These are phyloP conservation scores for Suncus etruscus DNA, from an alignment of 2,113 vertebrate genomes.

Conservation along the genomic window DNA sequence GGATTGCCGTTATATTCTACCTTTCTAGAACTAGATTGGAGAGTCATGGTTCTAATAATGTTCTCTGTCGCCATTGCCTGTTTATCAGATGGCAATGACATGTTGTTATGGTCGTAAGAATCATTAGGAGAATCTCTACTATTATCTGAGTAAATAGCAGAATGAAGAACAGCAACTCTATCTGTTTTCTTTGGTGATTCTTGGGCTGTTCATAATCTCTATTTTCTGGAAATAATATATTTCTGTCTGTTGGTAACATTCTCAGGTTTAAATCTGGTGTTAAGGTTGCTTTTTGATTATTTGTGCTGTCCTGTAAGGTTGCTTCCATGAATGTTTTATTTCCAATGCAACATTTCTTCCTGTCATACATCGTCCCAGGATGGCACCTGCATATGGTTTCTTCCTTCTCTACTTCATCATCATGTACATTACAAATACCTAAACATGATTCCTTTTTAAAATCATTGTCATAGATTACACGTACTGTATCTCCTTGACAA, in stretches of 20 bases:
- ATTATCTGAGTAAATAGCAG: constrained; percentile 73
- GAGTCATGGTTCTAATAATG: constrained; percentile 14
- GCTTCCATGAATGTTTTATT: constrained; percentile 71
- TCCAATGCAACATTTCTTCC: constrained; percentile 73
- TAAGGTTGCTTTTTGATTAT: constrained; percentile 66
- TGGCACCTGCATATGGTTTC: constrained; percentile 76
- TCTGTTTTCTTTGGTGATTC: constrained; percentile 65
- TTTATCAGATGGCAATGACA: not conserved
- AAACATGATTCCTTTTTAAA: constrained; percentile 87
- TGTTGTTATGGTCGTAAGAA: constrained; percentile 34
- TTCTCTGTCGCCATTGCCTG: constrained; percentile 1
- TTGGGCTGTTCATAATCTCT: constrained; percentile 58
- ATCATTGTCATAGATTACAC: constrained; percentile 87
- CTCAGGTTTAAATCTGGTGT: constrained; percentile 64
- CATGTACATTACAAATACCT: constrained; percentile 85
- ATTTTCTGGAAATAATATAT: constrained; percentile 49
- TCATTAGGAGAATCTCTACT: constrained; percentile 72
- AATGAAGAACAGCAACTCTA: constrained; percentile 11
- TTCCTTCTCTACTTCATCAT: constrained; percentile 82
- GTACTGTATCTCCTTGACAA: constrained; percentile 87
- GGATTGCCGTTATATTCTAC: constrained; percentile 69
- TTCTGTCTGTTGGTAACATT: constrained; percentile 57
- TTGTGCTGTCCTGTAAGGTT: constrained; percentile 74
- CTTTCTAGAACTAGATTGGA: constrained; percentile 60
- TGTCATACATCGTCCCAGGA: constrained; percentile 78